These are phyloP conservation scores for Choloepus hoffmanni DNA, from an alignment of 2,113 vertebrate species.

Conservation along the genomic window DNA sequence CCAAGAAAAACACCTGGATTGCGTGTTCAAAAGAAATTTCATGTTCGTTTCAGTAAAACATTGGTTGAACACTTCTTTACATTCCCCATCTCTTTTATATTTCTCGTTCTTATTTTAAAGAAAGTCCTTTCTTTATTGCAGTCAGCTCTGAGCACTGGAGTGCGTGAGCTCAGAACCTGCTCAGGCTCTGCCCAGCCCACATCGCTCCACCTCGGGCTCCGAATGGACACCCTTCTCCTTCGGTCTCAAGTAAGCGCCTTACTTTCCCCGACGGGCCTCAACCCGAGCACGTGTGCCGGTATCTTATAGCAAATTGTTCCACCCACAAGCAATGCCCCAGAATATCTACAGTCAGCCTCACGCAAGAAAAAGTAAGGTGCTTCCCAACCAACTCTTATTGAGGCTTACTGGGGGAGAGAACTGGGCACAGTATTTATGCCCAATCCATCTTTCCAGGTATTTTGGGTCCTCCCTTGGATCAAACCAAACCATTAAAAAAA, in stretches of 20 bases:
- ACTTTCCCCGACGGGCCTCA: not conserved
- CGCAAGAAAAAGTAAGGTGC: accelerated
- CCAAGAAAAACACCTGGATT: no score
- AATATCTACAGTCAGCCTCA: accelerated
- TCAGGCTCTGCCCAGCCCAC: not conserved
- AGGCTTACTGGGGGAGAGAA: accelerated
- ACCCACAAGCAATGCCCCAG: not conserved
- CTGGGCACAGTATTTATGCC: accelerated
- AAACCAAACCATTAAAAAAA: accelerated
- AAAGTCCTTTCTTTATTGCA: not conserved
- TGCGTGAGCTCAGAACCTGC: accelerated
- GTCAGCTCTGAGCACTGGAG: accelerated
- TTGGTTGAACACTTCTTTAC: not conserved
- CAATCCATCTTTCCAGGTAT: accelerated
- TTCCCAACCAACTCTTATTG: accelerated
- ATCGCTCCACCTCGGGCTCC: accelerated
- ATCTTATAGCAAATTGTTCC: not conserved
- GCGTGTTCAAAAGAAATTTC: not conserved
- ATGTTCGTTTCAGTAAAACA: accelerated
- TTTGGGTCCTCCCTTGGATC: not conserved
- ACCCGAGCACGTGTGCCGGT: accelerated
- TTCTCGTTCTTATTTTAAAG: not conserved
- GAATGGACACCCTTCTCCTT: accelerated
- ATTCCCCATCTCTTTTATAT: accelerated
- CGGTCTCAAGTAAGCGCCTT: accelerated